These are phyloP conservation scores for Leptinotarsa juncta DNA, from an alignment of 2,888 invertebrate genomes.

Conservation along the genomic window DNA sequence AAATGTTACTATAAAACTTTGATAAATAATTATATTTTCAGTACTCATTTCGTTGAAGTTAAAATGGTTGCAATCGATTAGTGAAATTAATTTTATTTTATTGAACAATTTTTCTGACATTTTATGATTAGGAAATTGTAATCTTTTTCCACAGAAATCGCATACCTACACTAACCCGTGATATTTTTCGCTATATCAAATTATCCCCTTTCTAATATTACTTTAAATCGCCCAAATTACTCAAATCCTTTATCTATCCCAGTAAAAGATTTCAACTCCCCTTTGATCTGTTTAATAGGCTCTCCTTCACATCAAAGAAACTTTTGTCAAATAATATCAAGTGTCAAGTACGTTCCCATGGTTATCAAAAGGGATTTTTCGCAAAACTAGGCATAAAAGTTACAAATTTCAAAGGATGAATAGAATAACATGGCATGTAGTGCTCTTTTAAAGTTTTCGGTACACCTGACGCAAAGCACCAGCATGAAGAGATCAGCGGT, in stretches of 20 bases:
- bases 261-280: neutral
- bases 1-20: no score
- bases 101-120: no score
- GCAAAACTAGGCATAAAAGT: conserved; percentile 63
- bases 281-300: conserved; percentile 28
- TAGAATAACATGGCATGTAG: conserved; percentile 50
- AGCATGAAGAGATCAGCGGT: conserved; percentile 22
- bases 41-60: no score
- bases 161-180: no score
- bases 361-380: conserved; percentile 56
- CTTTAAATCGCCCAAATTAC: neutral
- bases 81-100: no score
- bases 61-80: no score
- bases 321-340: conserved; percentile 55
- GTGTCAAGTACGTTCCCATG: conserved; percentile 66
- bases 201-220: neutral
- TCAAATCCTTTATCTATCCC: neutral
- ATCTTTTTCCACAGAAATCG: no score
- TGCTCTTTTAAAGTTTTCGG: conserved; percentile 33
- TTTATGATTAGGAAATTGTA: no score
- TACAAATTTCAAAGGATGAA: conserved; percentile 62
- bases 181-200: neutral
- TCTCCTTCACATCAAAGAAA: conserved; percentile 44
- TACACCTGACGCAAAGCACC: conserved; percentile 30
- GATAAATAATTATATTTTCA: no score